Evolutionary conservation across 2,113 vertebrate genomes (phyloP).

Genomic region (Micromys minutus): DNA sequence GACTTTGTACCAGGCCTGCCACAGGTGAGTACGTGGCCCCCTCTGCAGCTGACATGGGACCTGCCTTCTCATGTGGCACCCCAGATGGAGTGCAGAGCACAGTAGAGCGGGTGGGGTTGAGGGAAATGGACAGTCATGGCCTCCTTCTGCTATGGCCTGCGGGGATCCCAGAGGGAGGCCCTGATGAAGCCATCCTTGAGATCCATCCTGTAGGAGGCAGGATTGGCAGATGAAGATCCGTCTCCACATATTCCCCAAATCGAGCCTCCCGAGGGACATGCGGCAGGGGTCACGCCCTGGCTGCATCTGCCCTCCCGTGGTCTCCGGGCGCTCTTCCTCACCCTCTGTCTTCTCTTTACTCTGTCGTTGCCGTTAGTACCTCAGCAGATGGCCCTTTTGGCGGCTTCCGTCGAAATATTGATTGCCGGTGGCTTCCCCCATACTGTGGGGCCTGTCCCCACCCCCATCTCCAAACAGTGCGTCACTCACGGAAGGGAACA

Average conservation of each 20-base stretch:
- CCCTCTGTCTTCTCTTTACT: conserved; percentile 69
- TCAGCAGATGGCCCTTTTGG: conserved; percentile 95
- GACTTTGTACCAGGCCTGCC: neutral
- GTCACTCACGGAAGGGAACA: conserved; percentile 89
- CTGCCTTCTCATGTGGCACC: neutral
- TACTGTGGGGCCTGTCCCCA: conserved; percentile 90
- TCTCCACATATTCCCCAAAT: conserved; percentile 87
- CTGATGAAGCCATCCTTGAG: neutral
- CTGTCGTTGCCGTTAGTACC: conserved; percentile 82
- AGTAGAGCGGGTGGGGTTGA: rapidly evolving
- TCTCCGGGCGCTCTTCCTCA: neutral
- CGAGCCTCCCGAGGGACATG: neutral
- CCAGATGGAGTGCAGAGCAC: neutral
- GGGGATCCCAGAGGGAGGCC: neutral
- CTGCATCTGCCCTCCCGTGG: neutral
- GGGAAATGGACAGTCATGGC: neutral
- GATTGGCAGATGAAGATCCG: conserved; percentile 82
- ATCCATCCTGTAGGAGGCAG: conserved; percentile 45
- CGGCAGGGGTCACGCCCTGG: neutral
- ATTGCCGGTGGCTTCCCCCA: conserved; percentile 89
- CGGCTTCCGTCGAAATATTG: conserved; percentile 93
- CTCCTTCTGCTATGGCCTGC: neutral
- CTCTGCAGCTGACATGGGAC: neutral
- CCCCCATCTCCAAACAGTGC: conserved; percentile 63
- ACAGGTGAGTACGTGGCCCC: neutral